Base-by-base conservation (phyloP, 2,888 invertebrate genomes). In the Cyrtodaria siliqua region DNA sequence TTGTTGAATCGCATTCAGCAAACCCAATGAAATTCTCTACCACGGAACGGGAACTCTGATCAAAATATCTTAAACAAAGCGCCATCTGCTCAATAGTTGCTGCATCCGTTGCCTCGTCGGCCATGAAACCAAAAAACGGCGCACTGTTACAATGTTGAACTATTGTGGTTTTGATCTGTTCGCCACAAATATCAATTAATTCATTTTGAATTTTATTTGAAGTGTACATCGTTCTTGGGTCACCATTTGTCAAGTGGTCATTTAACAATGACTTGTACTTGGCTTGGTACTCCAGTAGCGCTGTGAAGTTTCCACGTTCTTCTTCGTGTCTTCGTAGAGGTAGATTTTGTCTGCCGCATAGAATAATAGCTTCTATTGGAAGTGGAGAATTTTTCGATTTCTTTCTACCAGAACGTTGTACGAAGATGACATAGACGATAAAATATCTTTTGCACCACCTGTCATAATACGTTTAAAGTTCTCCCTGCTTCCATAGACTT, bases 61-160 rank as follows among this genome's bases (percentile, higher is more conserved):
- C 62, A 33, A 40, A 70, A 38, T 50, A 72, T 14, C 72, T 40
- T 44, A 66, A 20, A 38, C 55, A 60, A 9, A 66, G 20, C 0
- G 66, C 53, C 60, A 73, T 66, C 47, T 73, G 55, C 44, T 67
- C 67, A 33, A 73, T 73, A 2, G 73, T 73, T 8, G 66, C 12
- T 6, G 59, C 57, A 24, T 67, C 57, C 20, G 57, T 67, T 16
- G 66, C 66, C 38, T 67, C 66, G 29, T 67, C 57, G n/a, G 66
- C 66, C 6, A 67, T 67, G 23, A 67, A 57, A 2, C 66, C 57
- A 26, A 57, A 67, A 26, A 24, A 64, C n/a, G 55, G 57, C 2
- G 49, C 33, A n/a, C n/a, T 18, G n/a, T 67, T 67, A 26, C 66
- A 67, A 2, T 23, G 14, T 3, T 38, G 18, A 2, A 67, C 57